Conservation (phyloP, 1,140 invertebrate species). For the Dreissena rostriformis region DNA sequence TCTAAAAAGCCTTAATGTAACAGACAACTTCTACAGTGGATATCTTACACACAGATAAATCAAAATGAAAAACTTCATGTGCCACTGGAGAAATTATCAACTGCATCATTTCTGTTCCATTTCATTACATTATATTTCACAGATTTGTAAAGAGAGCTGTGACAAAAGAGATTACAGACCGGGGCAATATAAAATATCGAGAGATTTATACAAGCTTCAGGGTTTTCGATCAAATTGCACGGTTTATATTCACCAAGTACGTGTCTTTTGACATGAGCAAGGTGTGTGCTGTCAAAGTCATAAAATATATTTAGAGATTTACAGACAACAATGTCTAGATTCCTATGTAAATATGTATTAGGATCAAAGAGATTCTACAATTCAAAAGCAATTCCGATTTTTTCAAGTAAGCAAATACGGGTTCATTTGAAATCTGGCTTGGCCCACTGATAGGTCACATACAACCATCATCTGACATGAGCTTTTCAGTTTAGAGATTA, state of each 20-base stretch:
- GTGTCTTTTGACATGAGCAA: slow-evolving; percentile 56
- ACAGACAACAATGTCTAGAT: slow-evolving; percentile 57
- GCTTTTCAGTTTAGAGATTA: slow-evolving; percentile 56
- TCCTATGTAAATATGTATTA: slow-evolving; percentile 48
- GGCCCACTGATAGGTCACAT: slow-evolving; percentile 49
- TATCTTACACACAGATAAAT: no score
- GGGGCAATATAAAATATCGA: slow-evolving; percentile 21
- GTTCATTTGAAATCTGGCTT: slow-evolving; percentile 53
- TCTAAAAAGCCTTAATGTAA: no score
- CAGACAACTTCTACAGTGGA: no score
- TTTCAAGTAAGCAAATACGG: slow-evolving; percentile 55
- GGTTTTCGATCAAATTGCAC: slow-evolving; percentile 33
- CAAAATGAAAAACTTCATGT: no score
- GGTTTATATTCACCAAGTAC: slow-evolving; percentile 33
- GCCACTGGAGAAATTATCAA: no score
- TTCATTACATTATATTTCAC: no score
- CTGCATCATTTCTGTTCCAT: no score
- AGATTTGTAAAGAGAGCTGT: no score
- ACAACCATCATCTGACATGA: slow-evolving; percentile 44
- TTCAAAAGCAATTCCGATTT: slow-evolving; percentile 54
- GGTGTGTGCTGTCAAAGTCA: slow-evolving; percentile 49
- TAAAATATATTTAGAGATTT: slow-evolving; percentile 53
- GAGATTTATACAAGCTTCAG: slow-evolving; percentile 15
- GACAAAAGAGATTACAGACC: not conserved
- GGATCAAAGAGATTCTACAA: slow-evolving; percentile 57